Base-by-base conservation (phyloP, 2,113 vertebrate genomes). In the Setophaga kirtlandii region DNA sequence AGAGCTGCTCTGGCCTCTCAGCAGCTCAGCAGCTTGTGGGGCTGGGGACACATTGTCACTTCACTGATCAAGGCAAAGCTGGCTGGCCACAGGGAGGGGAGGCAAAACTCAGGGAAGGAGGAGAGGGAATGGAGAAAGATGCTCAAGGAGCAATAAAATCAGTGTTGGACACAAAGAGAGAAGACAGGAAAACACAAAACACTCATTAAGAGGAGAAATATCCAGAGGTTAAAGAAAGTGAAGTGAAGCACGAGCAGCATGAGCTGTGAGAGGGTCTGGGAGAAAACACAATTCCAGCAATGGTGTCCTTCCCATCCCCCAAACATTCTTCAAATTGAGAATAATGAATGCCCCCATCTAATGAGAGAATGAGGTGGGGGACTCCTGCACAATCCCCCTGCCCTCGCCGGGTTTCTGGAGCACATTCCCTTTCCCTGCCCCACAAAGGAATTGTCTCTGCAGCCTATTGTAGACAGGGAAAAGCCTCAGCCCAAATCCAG, bases 1-100 rank as follows among this genome's bases (percentile, higher is more conserved):
- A 11, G 7, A 35, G 85, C 67, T 83, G 4, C 55, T 8, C 75
- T 3, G 35, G 63, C 76, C 87, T 63, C 1, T 1, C 0, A 0
- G 63, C 47, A 44, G 69, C 68, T 81, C 84, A 10, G 73, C 60
- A 68, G 16, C 35, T 87, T 10, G 1, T 33, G 56, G 71, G 73
- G 0, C 11, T 37, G 88, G 56, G 65, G 83, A 78, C 64, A 42
- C 0, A 21, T 11, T 91, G 77, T 47, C 81, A 85, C 93, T 79
- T 79, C 69, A 71, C 28, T 56, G 52, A 89, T 33, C 64, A 12
- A 50, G 69, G 73, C 82, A 71, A 8, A 0, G 2, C 35, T 41
- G 60, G 39, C 65, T 4, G 3, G n/a, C 62, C 1, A 0, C 58
- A 41, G 62, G 70, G 53, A n/a, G 47, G 44, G 50, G 41, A 96